Percentiles rank a stretch among this genome's conserved stretches.
Conservation (phyloP, 2,113 vertebrate species). For the Sceloporus tristichus region DNA sequence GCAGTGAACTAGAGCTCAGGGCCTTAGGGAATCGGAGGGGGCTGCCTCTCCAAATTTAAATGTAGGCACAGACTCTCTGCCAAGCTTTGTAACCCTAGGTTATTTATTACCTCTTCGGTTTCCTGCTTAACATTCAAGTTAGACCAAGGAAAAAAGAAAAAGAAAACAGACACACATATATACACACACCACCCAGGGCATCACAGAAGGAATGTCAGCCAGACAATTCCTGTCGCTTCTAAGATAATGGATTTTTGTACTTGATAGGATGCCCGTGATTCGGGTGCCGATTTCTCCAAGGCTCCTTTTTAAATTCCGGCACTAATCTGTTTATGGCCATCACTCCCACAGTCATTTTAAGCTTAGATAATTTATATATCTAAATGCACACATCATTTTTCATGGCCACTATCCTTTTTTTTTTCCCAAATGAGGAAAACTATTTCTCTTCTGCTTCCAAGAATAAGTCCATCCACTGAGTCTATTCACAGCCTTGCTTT, state of each 20-base stretch:
- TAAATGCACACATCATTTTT: conserved; percentile 14
- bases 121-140: conserved; percentile 26
- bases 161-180: neutral
- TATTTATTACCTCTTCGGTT: neutral
- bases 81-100: neutral
- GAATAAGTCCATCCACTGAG: too few relatives aligned
- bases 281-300: neutral
- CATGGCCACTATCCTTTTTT: neutral
- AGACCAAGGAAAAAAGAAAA: neutral
- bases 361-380: conserved; percentile 34
- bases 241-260: conserved; percentile 19
- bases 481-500: neutral
- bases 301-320: conserved; percentile 16
- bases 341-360: conserved; percentile 15
- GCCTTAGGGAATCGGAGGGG: neutral
- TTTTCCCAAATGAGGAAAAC: neutral
- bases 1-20: neutral
- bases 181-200: neutral
- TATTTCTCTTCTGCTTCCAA: neutral
- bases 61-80: neutral
- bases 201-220: neutral
- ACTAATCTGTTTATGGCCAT: conserved; percentile 18
- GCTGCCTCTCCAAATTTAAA: neutral
- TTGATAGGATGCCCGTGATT: conserved; percentile 10
- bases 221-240: conserved; percentile 12